Evolutionary conservation across 2,113 vertebrate species (phyloP).

Genomic region (Psophia crepitans): DNA sequence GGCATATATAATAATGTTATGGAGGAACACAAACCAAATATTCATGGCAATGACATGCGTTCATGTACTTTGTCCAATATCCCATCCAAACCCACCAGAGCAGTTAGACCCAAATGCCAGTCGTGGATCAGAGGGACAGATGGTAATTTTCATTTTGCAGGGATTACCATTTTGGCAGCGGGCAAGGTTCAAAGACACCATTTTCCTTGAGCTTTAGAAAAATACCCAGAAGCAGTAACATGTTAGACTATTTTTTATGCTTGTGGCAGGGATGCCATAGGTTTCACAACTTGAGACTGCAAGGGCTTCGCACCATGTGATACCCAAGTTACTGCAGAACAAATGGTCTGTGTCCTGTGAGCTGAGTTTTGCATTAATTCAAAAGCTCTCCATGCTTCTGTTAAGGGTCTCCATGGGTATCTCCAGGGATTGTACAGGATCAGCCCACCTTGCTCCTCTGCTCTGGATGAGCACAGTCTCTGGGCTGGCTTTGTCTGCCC

Average conservation of each 20-base stretch:
- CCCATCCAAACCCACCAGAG: neutral
- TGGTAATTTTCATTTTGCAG: neutral
- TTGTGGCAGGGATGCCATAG: neutral
- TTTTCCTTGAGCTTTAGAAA: neutral
- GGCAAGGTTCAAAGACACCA: neutral
- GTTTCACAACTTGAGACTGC: neutral
- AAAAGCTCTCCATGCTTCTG: neutral
- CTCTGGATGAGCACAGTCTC: neutral
- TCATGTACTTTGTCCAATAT: neutral
- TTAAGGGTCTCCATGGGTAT: neutral
- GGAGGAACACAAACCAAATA: neutral
- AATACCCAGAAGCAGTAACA: neutral
- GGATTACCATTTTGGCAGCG: neutral
- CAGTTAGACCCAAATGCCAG: neutral
- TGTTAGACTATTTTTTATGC: neutral
- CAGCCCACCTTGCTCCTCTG: too few relatives aligned
- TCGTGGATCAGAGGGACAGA: neutral
- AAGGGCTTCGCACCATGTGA: neutral
- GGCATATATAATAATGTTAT: neutral
- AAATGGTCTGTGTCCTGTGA: neutral
- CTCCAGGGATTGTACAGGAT: neutral
- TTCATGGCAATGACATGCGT: neutral
- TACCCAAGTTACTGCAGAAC: neutral
- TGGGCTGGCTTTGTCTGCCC: neutral
- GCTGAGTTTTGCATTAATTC: neutral